A percentile compares a stretch with the other conserved stretches of the same genome.
Evolutionary conservation across 2,113 vertebrate genomes (phyloP).

Genomic region (Ginglymostoma cirratum): DNA sequence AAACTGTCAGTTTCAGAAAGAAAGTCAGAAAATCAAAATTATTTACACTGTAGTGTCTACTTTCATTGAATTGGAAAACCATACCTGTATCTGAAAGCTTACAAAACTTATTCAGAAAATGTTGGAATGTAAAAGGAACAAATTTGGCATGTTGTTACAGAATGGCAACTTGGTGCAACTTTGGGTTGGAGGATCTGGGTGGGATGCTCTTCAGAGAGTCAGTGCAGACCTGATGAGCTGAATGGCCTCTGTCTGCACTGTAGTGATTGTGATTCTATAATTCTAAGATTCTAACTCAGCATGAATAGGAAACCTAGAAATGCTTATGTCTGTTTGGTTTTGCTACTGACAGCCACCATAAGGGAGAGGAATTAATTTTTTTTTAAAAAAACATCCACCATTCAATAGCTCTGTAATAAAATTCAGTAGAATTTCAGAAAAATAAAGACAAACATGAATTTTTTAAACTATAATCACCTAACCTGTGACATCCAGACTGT

Average conservation of each 20-base stretch:
- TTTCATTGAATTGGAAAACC: neutral
- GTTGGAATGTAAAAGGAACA: neutral
- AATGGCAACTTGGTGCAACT: neutral
- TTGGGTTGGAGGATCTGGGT: too few relatives aligned
- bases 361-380: neutral
- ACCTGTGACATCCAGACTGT: neutral
- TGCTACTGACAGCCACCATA: neutral
- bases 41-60: neutral
- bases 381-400: neutral
- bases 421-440: neutral
- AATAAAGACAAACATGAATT: neutral
- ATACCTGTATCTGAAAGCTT: neutral
- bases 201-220: too few relatives aligned
- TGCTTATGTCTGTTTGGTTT: neutral
- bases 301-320: neutral
- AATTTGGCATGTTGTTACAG: neutral
- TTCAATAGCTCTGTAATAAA: neutral
- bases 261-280: too few relatives aligned
- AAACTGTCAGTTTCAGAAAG: neutral
- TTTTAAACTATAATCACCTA: neutral
- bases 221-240: too few relatives aligned
- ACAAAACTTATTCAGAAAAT: neutral
- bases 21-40: neutral
- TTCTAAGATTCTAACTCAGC: neutral
- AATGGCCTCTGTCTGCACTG: too few relatives aligned